Evolutionary conservation across 2,888 invertebrate species (phyloP).

Genomic region (Coenonympha glycerion): DNA sequence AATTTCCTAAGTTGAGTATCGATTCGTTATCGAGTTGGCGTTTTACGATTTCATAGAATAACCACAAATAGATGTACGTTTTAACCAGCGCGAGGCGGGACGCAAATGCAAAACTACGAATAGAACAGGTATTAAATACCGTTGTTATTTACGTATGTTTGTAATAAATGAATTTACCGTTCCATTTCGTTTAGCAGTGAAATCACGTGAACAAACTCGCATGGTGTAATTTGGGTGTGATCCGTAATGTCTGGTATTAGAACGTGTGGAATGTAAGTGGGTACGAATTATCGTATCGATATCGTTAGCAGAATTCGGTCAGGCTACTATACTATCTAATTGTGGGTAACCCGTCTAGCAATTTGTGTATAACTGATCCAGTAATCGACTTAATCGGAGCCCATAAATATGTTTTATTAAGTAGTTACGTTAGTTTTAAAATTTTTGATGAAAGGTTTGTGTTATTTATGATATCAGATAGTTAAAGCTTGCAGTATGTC

Average conservation of each 20-base stretch:
- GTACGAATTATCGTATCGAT: not conserved
- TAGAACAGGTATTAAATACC: constrained; percentile 18
- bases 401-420: too few species aligned
- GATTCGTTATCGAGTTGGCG: too few species aligned
- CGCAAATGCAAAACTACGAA: constrained; percentile 6
- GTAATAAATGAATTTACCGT: constrained; percentile 18
- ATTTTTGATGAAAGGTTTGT: not conserved
- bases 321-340: too few species aligned
- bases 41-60: too few species aligned
- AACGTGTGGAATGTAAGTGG: not conserved
- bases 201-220: constrained; percentile 7
- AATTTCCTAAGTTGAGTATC: too few species aligned
- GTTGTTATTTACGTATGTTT: constrained; percentile 19
- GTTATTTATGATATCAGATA: too few species aligned
- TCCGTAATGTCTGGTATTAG: not conserved
- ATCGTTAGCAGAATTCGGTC: not conserved
- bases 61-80: too few species aligned
- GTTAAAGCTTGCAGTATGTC: too few species aligned
- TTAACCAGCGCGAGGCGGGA: not conserved
- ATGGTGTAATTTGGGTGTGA: not conserved
- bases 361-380: too few species aligned
- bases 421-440: not conserved
- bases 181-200: not conserved
- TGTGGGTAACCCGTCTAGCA: too few species aligned
- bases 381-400: too few species aligned